phyloP scores from a whole-genome alignment of 2,113 vertebrate genomes.

The Oreochromis aureus region DNA sequence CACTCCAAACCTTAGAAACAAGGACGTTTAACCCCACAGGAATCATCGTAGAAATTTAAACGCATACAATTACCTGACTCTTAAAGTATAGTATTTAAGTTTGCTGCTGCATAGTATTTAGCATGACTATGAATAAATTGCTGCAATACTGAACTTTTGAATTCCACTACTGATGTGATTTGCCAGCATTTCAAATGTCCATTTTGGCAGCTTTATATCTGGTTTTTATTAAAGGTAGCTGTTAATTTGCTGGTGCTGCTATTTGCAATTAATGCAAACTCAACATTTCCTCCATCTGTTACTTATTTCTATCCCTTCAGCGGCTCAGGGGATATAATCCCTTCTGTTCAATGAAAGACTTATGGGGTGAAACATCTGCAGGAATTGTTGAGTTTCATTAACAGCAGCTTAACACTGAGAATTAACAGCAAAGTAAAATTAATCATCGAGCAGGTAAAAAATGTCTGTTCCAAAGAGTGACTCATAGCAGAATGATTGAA shows the following conservation, averaged over 20 bases:
- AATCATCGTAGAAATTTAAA: neutral
- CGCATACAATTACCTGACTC: rapidly evolving
- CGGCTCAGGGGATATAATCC: neutral
- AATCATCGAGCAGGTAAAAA: neutral
- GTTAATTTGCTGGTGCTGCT: neutral
- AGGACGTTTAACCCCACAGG: neutral
- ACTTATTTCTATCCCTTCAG: neutral
- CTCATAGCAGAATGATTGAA: neutral
- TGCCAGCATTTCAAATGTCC: neutral
- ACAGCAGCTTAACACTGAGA: neutral
- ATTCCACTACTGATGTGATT: neutral
- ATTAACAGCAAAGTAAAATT: neutral
- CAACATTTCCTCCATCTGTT: conserved; percentile 26
- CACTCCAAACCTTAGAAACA: neutral
- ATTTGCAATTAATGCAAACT: neutral
- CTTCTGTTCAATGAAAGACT: neutral
- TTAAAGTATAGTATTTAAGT: neutral
- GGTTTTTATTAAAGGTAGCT: neutral
- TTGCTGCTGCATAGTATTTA: neutral
- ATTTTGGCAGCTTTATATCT: neutral
- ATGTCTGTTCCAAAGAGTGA: neutral
- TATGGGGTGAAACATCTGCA: conserved; percentile 10
- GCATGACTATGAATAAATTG: neutral
- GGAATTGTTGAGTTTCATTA: conserved; percentile 7
- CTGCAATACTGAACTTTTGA: neutral